Evolutionary conservation across 2,797 vertebrate genomes (phyloP).

Genomic region (Hypotaenidia philippensis): DNA sequence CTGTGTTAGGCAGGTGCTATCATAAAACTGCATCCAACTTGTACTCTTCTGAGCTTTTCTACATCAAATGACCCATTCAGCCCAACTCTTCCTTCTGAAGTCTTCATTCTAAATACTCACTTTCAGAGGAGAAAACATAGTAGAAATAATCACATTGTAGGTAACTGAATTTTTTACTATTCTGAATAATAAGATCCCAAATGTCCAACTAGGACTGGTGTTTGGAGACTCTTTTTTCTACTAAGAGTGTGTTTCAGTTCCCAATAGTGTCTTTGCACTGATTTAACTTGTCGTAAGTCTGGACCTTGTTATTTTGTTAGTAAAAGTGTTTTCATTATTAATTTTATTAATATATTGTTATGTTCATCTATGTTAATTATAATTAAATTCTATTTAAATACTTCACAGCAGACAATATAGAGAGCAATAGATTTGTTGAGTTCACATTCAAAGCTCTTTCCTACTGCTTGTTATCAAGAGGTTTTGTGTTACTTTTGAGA

Average conservation of each 20-base stretch:
- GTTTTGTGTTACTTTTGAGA: neutral
- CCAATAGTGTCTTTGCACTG: neutral
- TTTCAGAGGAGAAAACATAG: neutral
- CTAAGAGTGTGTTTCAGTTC: neutral
- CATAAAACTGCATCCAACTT: neutral
- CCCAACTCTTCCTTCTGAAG: neutral
- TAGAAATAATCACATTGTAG: neutral
- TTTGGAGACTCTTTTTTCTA: neutral
- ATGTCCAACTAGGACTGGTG: neutral
- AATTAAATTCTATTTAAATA: neutral
- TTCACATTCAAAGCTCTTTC: neutral
- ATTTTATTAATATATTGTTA: neutral
- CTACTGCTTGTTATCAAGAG: neutral
- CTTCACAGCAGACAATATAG: neutral
- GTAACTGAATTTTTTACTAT: neutral
- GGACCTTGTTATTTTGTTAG: neutral
- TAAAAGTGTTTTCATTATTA: neutral
- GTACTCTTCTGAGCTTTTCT: neutral
- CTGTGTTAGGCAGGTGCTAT: rapidly evolving
- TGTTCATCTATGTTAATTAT: no score
- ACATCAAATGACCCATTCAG: no score
- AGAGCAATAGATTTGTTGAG: neutral
- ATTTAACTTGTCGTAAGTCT: neutral
- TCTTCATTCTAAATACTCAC: neutral
- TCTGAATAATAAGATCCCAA: neutral